A percentile compares a stretch with the other conserved stretches of the same genome.
phyloP scores from a whole-genome alignment of 1,140 invertebrate species.

The Colletes gigas region DNA sequence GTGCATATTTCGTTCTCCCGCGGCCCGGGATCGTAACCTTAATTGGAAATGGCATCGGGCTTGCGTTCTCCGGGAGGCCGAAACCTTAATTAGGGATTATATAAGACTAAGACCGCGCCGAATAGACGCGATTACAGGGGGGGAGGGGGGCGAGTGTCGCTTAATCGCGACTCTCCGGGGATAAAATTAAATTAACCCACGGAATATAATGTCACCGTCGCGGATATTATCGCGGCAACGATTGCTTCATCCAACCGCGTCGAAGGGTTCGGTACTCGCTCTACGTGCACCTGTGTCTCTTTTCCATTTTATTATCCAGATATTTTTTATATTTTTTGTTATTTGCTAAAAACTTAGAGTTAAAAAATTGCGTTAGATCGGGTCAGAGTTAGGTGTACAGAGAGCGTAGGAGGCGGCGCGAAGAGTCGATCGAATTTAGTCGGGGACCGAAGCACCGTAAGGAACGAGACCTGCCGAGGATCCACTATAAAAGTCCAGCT shows the following conservation, averaged over 20 bases:
- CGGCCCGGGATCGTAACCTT: slow-evolving; percentile 55
- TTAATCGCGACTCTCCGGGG: not conserved
- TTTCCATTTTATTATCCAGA: no score
- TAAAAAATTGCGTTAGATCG: no score
- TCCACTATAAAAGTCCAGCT: not conserved
- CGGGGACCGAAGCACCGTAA: not conserved
- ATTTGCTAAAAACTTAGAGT: no score
- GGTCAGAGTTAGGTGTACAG: no score
- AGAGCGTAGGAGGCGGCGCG: no score
- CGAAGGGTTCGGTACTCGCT: no score
- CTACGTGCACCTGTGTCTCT: no score
- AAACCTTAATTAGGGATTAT: slow-evolving; percentile 62
- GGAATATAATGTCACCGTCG: no score
- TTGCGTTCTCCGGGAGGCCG: slow-evolving; percentile 19
- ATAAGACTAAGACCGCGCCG: slow-evolving; percentile 30
- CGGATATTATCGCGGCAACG: no score
- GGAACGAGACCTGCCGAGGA: not conserved
- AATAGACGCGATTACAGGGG: slow-evolving; percentile 43
- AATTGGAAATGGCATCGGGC: slow-evolving; percentile 60
- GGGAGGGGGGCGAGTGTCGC: not conserved
- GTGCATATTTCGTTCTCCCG: slow-evolving; percentile 57
- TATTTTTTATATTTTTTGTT: no score
- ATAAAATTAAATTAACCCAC: not conserved
- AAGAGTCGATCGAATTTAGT: no score
- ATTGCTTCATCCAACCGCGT: no score